Evolutionary conservation across 2,888 invertebrate species (phyloP).

Genomic region (Pardosa pseudoannulata): DNA sequence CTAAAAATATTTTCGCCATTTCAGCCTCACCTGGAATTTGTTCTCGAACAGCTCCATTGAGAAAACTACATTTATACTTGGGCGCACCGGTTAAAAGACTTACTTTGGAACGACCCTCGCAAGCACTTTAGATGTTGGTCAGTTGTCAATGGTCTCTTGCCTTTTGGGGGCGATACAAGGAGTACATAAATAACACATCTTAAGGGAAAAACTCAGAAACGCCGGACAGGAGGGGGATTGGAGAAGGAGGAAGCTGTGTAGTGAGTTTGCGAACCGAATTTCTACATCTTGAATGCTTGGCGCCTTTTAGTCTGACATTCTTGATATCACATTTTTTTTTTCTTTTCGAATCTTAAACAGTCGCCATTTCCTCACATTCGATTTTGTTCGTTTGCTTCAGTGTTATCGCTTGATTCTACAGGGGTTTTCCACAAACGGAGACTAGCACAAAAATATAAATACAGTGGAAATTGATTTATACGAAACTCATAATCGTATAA

Average conservation of each 20-base stretch:
- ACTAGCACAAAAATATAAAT: too few relatives aligned
- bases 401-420: not conserved
- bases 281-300: slow-evolving; percentile 46
- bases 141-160: slow-evolving; percentile 54
- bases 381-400: slow-evolving; percentile 29
- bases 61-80: slow-evolving; percentile 46
- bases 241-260: slow-evolving; percentile 11
- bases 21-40: slow-evolving; percentile 52
- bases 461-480: too few relatives aligned
- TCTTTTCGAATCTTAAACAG: slow-evolving; percentile 44
- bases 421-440: slow-evolving; percentile 28
- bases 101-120: slow-evolving; percentile 54
- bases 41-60: slow-evolving; percentile 33
- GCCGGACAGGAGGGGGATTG: slow-evolving; percentile 14
- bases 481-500: too few relatives aligned
- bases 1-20: slow-evolving; percentile 38
- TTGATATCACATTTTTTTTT: slow-evolving; percentile 30
- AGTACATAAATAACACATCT: slow-evolving; percentile 57
- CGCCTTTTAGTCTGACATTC: slow-evolving; percentile 31
- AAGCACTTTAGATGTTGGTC: slow-evolving; percentile 62
- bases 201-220: slow-evolving; percentile 40
- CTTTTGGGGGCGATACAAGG: slow-evolving; percentile 51
- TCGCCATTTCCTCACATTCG: slow-evolving; percentile 36
- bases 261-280: slow-evolving; percentile 46
- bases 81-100: slow-evolving; percentile 39